Percentiles rank a stretch among this genome's conserved stretches.
Conservation (phyloP, 1,140 invertebrate species). For the Elysia chlorotica region DNA sequence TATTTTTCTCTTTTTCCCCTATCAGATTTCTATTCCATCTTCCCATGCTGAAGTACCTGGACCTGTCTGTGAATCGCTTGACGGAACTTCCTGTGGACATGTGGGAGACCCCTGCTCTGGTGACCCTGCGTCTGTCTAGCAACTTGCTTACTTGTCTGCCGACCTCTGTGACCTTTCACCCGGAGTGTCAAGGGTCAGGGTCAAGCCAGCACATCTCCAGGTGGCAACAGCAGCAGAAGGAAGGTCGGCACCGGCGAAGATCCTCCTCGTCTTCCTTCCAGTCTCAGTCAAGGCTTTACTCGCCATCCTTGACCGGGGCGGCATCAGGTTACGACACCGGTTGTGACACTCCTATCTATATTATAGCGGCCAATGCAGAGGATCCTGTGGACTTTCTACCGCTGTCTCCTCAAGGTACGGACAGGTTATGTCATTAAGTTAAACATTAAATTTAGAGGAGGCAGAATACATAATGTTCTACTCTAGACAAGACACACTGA, state of each 20-base stretch:
- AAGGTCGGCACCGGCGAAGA: background rate
- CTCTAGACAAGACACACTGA: too few relatives aligned
- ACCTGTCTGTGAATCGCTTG: conserved; percentile 94
- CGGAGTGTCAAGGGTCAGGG: background rate
- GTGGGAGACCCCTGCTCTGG: conserved; percentile 70
- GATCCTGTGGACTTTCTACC: too few relatives aligned
- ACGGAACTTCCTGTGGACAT: conserved; percentile 81
- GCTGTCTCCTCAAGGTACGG: too few relatives aligned
- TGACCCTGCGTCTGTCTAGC: conserved; percentile 86
- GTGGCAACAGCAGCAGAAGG: background rate
- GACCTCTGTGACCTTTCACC: conserved; percentile 3
- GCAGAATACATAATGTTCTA: too few relatives aligned
- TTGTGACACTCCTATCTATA: too few relatives aligned
- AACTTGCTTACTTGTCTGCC: conserved; percentile 88
- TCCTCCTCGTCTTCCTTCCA: conserved; percentile 12
- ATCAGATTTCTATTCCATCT: conserved; percentile 82
- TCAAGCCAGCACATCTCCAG: background rate
- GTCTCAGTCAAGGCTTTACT: too few relatives aligned
- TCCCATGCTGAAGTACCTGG: conserved; percentile 79
- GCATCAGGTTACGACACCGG: too few relatives aligned
- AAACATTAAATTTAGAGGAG: too few relatives aligned
- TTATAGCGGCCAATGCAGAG: too few relatives aligned
- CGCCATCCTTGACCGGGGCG: too few relatives aligned
- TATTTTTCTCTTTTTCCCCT: too few relatives aligned
- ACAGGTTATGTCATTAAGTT: too few relatives aligned